Conservation (phyloP, 2,113 vertebrate genomes). For the Ramphastos sulfuratus region DNA sequence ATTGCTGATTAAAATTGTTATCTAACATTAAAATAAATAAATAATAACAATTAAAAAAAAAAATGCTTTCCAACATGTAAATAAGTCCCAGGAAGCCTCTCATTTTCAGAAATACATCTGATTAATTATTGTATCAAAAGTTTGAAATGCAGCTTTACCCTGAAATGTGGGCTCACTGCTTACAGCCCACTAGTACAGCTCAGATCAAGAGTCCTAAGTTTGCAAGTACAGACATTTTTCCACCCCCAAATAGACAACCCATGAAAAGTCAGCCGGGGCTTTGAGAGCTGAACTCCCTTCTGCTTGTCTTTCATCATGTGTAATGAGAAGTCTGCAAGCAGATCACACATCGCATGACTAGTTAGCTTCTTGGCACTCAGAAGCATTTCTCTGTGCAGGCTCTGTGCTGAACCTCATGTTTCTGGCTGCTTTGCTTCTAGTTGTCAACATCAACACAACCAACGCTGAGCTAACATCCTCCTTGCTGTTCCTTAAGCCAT, state of each 20-base stretch:
- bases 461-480: neutral
- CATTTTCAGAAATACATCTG: neutral
- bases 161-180: neutral
- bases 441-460: neutral
- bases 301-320: slow-evolving; percentile 1
- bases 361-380: slow-evolving; percentile 22
- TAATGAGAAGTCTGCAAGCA: slow-evolving; percentile 36
- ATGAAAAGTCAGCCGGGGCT: neutral
- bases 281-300: neutral
- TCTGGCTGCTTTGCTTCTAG: slow-evolving; percentile 33
- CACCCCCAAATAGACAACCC: neutral
- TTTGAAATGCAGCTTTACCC: neutral
- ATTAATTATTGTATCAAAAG: neutral
- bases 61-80: neutral
- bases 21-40: neutral
- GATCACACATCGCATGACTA: slow-evolving; percentile 13
- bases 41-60: neutral
- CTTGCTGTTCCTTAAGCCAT: neutral
- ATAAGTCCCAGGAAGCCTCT: neutral
- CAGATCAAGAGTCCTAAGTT: neutral
- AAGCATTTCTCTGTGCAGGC: neutral
- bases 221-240: neutral
- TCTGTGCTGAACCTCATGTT: neutral
- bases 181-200: neutral
- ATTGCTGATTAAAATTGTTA: neutral